Percentiles rank a stretch among this genome's conserved stretches.
phyloP scores from a whole-genome alignment of 2,113 vertebrate genomes.

The Grammomys surdaster region DNA sequence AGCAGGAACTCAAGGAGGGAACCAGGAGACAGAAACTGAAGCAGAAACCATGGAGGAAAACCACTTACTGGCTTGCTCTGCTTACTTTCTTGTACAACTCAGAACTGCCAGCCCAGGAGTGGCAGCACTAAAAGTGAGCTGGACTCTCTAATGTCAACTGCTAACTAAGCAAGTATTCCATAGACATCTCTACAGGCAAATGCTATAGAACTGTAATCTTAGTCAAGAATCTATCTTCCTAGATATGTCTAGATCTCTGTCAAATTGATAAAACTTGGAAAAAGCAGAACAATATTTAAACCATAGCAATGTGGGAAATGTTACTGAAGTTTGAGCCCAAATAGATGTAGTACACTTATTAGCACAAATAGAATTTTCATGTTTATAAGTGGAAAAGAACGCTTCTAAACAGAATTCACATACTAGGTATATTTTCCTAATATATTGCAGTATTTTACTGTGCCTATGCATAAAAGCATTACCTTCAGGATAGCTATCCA shows the following conservation, averaged over 20 bases:
- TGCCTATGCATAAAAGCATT: background rate
- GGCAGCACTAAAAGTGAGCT: background rate
- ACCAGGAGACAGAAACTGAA: background rate
- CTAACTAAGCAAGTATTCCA: background rate
- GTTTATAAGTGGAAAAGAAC: slow-evolving; percentile 20
- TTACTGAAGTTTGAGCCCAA: background rate
- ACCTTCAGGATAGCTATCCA: background rate
- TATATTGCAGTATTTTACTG: background rate
- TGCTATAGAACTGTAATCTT: background rate
- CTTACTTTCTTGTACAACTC: background rate
- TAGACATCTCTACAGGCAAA: background rate
- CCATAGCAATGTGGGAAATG: background rate
- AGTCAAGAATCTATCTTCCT: background rate
- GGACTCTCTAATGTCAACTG: background rate
- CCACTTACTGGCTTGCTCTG: background rate
- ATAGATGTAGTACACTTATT: background rate
- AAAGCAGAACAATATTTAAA: background rate
- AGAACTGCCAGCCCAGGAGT: background rate
- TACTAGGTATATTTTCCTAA: background rate
- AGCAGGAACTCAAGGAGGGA: background rate
- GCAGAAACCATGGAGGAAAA: background rate
- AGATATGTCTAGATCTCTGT: background rate
- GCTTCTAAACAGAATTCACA: background rate
- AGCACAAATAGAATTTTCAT: slow-evolving; percentile 18
- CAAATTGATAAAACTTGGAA: background rate